These are phyloP conservation scores for Ptilodon capucinus DNA, from an alignment of 2,888 invertebrate genomes.

Conservation along the genomic window DNA sequence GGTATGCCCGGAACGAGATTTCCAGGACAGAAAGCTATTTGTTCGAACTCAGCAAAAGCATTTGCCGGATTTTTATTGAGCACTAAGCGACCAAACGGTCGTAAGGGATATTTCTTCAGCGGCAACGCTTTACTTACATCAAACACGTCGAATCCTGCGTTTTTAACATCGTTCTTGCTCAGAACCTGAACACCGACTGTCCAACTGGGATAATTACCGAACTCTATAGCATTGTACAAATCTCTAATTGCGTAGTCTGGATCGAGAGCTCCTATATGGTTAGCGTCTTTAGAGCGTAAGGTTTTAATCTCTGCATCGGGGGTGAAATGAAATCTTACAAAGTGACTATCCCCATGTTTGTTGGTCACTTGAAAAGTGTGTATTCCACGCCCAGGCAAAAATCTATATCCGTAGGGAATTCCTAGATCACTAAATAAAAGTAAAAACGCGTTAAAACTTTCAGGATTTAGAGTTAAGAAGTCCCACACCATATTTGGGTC, in stretches of 20 bases:
- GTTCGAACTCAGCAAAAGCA: constrained; percentile 95
- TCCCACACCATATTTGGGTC: constrained; percentile 96
- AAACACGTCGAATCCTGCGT: constrained; percentile 91
- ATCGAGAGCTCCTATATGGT: constrained; percentile 85
- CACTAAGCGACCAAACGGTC: constrained; percentile 90
- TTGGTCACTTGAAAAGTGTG: constrained; percentile 95
- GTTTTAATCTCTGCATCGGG: constrained; percentile 93
- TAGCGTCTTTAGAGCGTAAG: constrained; percentile 85
- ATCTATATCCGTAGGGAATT: constrained; percentile 92
- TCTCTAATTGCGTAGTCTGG: constrained; percentile 93
- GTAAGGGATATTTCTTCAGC: constrained; percentile 87
- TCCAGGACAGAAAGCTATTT: constrained; percentile 92
- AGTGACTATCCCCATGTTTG: constrained; percentile 84
- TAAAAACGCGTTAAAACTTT: constrained; percentile 90
- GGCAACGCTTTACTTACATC: constrained; percentile 95
- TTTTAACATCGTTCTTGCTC: constrained; percentile 90
- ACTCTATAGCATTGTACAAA: constrained; percentile 91
- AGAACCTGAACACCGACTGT: constrained; percentile 90
- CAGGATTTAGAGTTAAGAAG: constrained; percentile 91
- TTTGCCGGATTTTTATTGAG: constrained; percentile 93
- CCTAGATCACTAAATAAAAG: constrained; percentile 93
- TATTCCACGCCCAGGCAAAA: constrained; percentile 95
- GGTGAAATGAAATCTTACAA: constrained; percentile 93
- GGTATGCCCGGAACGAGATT: constrained; percentile 94
- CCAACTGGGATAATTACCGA: constrained; percentile 88